Evolutionary conservation across 2,888 invertebrate species (phyloP).

Genomic region (Myopa tessellatipennis): DNA sequence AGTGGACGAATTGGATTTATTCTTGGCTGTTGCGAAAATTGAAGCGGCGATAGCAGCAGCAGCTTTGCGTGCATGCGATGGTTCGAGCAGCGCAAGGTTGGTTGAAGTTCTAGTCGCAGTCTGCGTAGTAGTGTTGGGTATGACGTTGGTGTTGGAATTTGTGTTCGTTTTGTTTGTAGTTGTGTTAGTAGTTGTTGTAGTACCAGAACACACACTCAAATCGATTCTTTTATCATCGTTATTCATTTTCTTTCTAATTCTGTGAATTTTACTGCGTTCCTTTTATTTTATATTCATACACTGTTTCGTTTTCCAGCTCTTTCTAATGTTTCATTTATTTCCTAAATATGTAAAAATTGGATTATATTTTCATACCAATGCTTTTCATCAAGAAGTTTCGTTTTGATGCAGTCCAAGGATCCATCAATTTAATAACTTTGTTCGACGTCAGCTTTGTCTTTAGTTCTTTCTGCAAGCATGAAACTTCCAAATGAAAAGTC

Average conservation of each 20-base stretch:
- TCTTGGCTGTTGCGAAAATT: constrained; percentile 34
- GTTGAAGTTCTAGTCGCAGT: constrained; percentile 31
- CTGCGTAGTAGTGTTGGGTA: constrained; percentile 15
- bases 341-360: not conserved
- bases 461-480: constrained; percentile 1
- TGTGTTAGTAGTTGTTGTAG: constrained; percentile 37
- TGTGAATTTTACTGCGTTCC: constrained; percentile 29
- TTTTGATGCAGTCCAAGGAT: not conserved
- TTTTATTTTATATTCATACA: constrained; percentile 29
- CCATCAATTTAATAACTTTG: constrained; percentile 3
- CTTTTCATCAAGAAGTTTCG: constrained; percentile 25
- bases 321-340: constrained; percentile 1
- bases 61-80: constrained; percentile 33
- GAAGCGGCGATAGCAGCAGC: constrained; percentile 34
- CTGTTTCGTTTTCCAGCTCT: constrained; percentile 1
- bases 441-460: not conserved
- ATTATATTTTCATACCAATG: not conserved
- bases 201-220: constrained; percentile 46
- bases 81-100: constrained; percentile 27
- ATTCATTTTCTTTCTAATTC: constrained; percentile 43
- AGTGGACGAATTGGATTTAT: constrained; percentile 21
- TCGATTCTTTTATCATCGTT: constrained; percentile 46
- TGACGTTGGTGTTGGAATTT: constrained; percentile 36
- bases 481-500: constrained; percentile 37
- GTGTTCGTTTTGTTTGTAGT: constrained; percentile 38